A percentile compares a stretch with the other conserved stretches of the same genome.
Evolutionary conservation across 2,113 vertebrate genomes (phyloP).

Genomic region (Motacilla alba): DNA sequence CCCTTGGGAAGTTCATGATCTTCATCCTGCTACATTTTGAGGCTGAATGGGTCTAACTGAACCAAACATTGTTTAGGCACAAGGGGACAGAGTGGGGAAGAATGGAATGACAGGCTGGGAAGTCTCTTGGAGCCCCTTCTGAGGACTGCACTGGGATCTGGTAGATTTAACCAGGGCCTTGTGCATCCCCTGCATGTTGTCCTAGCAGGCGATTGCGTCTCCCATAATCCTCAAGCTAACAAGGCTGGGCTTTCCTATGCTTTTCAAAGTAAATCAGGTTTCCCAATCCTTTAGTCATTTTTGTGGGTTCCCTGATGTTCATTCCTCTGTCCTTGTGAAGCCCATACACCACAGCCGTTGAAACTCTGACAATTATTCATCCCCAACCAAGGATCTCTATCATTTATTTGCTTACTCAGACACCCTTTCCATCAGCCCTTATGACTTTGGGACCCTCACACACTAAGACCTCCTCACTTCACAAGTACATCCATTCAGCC

Average conservation of each 20-base stretch:
- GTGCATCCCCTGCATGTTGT: fast-evolving
- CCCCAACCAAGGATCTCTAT: background rate
- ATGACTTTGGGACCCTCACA: background rate
- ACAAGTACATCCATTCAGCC: background rate
- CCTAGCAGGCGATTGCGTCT: background rate
- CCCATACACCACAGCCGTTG: background rate
- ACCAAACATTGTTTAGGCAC: fast-evolving
- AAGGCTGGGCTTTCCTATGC: background rate
- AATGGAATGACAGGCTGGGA: background rate
- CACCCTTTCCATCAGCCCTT: background rate
- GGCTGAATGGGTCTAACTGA: background rate
- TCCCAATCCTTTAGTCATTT: background rate
- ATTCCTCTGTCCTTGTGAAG: background rate
- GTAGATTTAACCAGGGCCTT: background rate
- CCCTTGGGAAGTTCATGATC: background rate
- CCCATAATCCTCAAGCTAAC: background rate
- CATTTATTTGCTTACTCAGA: background rate
- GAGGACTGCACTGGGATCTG: background rate
- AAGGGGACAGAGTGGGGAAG: too few species aligned
- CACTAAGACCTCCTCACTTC: background rate
- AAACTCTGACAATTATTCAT: background rate
- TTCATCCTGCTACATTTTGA: fast-evolving
- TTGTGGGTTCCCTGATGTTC: background rate
- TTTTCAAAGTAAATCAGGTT: background rate
- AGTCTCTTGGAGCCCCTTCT: background rate